phyloP scores from a whole-genome alignment of 2,797 vertebrate genomes.

The Myiothlypis coronata region DNA sequence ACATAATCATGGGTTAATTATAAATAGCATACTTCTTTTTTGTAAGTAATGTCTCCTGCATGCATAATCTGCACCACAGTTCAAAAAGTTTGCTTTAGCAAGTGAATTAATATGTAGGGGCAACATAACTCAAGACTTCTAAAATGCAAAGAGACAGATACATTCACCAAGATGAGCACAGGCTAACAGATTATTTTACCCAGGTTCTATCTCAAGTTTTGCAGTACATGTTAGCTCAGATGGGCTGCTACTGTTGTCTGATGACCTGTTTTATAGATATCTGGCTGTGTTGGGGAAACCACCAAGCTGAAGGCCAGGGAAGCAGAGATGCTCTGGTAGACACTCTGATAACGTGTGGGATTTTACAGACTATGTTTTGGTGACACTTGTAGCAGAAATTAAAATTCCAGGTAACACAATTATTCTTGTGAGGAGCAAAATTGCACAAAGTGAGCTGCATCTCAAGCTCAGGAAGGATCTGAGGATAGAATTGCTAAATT shows the following conservation, averaged over 20 bases:
- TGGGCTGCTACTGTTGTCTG: not conserved
- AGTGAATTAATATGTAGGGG: not conserved
- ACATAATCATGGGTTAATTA: constrained; percentile 55
- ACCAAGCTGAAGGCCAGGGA: not conserved
- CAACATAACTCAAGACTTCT: not conserved
- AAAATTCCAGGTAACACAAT: not conserved
- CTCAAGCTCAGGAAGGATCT: not conserved
- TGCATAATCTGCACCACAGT: not conserved
- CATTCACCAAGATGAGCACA: not conserved
- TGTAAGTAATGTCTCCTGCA: constrained; percentile 27
- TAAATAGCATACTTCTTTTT: constrained; percentile 44
- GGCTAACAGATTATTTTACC: not conserved
- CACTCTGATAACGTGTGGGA: not conserved
- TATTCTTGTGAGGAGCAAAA: not conserved
- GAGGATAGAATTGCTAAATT: not conserved
- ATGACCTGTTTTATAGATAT: not conserved
- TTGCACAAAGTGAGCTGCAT: not conserved
- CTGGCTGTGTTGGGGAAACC: not conserved
- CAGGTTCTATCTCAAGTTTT: not conserved
- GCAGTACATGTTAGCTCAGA: not conserved
- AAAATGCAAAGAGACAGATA: not conserved
- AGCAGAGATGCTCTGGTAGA: not conserved
- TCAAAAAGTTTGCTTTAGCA: constrained; percentile 29
- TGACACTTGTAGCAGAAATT: not conserved
- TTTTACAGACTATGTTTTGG: not conserved